Evolutionary conservation across 2,113 vertebrate genomes (phyloP), one percentile per base, ranked within the genome.

Genomic region (Girardinichthys multiradiatus): DNA sequence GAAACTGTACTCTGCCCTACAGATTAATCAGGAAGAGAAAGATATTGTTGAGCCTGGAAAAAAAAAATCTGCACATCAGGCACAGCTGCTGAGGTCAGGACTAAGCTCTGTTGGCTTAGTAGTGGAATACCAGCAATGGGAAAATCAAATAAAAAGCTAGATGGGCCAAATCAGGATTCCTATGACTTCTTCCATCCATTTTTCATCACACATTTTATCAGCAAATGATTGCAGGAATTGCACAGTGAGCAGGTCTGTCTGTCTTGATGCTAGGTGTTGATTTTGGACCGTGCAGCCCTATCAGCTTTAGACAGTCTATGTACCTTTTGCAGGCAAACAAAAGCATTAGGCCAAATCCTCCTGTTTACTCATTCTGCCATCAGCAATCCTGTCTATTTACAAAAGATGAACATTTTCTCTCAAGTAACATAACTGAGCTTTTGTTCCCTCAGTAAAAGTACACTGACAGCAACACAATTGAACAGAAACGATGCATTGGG

Each of bases 271-370:
- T 75, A 86, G 70, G 77, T 94, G 92, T 94, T 94, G 91, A 91
- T 90, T 90, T 91, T 93, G 89, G 87, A 87, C 79, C 79, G 74
- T 75, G 62, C 82, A 70, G 72, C 82, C 86, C 87, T 92, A 93
- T 93, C 93, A 90, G 92, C 90, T 93, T 92, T 92, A 93, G 91
- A 92, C 93, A 94, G 93, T 92, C 88, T 94, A 92, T 94, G 94
- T 94, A 94, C 91, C 92, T 92, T 94, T 92, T 90, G 82, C 90
- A 88, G 87, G 83, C 94, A 94, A 94, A 94, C 91, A 94, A 90
- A 91, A 88, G 90, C 92, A 91, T 93, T 92, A 88, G 73, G 91
- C 91, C 92, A 93, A 94, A 91, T 87, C 89, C 92, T 83, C 80
- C 76, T 93, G 91, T 94, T 94, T 93, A 92, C 92, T 68, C 88